Evolutionary conservation across 2,888 invertebrate genomes (phyloP), one percentile per base, ranked within the genome.

Genomic region (Azorinus chamasolen): DNA sequence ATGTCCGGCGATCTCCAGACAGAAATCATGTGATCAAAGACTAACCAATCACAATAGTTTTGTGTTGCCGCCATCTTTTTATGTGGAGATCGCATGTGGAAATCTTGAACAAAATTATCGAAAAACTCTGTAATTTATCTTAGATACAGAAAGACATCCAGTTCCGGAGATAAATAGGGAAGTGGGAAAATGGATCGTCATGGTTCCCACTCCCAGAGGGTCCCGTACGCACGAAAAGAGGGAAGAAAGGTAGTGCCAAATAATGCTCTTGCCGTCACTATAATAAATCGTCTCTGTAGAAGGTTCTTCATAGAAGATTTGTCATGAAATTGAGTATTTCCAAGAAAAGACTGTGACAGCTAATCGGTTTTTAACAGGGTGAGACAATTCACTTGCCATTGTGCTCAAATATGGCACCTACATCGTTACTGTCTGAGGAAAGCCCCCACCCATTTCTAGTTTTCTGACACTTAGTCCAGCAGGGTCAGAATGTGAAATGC

Each of bases 41-140:
- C 72, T 51, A 73, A 45, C 87, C 87, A 87, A 87, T 87, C 79
- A 68, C 25, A 75, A 53, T 27, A 18, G 22, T 59, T 51, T 57
- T 58, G 66, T 55, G 66, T 86, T 87, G 83, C 87, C 87, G 87
- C 87, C 87, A 87, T 87, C 87, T 87, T 87, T 83, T 59, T 81
- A 73, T 53, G 63, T 74, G 77, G 79, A 79, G 59, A 59, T 54
- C 73, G 68, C 80, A 80, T 80, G 80, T 70, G 73, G 20, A 37
- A 58, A 53, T 27, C 18, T 46, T n/a, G 39, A 43, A 24, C 18
- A 27, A 53, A 8, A 1, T 10, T 48, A 20, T 25, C 8, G 16
- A 24, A n/a, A 39, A 50, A 51, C 16, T 22, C 16, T 32, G 22
- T 10, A 37, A 20, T 12, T 39, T 22, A 12, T 37, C 18, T n/a